These are phyloP conservation scores for Chymomyza fuscimana DNA, from an alignment of 2,888 invertebrate genomes.

Conservation along the genomic window DNA sequence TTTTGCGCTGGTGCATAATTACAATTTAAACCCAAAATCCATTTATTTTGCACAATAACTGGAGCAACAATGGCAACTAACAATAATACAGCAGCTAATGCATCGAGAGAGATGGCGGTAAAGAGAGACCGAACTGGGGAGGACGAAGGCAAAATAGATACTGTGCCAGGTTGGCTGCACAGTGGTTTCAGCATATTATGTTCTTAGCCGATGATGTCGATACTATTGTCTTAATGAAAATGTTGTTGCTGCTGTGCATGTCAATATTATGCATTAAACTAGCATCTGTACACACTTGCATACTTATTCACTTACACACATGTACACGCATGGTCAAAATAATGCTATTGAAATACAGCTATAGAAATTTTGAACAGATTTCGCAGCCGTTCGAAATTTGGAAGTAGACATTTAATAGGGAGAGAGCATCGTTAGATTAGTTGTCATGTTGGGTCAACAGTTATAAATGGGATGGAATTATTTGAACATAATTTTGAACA, in stretches of 20 bases:
- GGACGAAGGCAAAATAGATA: background rate
- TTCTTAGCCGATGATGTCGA: constrained; percentile 7
- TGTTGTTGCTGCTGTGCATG: constrained; percentile 34
- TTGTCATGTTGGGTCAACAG: constrained; percentile 57
- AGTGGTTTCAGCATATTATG: background rate
- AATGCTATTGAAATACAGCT: constrained; percentile 18
- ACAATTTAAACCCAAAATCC: constrained; percentile 75
- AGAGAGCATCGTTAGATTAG: constrained; percentile 32
- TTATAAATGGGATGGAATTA: constrained; percentile 54
- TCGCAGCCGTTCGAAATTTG: background rate
- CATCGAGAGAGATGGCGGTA: constrained; percentile 25
- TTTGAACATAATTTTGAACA: constrained; percentile 57
- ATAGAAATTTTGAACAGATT: constrained; percentile 41
- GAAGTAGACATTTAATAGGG: background rate
- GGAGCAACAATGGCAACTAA: constrained; percentile 63
- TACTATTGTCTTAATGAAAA: constrained; percentile 13
- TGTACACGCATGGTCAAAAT: background rate
- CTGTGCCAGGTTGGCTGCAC: background rate
- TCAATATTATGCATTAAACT: constrained; percentile 61
- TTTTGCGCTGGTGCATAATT: constrained; percentile 59
- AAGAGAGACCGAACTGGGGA: background rate
- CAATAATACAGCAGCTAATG: constrained; percentile 63
- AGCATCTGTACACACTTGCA: constrained; percentile 1
- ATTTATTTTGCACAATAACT: constrained; percentile 74
- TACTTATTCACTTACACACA: background rate